Conservation (phyloP, 1,140 invertebrate genomes). For the Drosophila oshimai region DNA sequence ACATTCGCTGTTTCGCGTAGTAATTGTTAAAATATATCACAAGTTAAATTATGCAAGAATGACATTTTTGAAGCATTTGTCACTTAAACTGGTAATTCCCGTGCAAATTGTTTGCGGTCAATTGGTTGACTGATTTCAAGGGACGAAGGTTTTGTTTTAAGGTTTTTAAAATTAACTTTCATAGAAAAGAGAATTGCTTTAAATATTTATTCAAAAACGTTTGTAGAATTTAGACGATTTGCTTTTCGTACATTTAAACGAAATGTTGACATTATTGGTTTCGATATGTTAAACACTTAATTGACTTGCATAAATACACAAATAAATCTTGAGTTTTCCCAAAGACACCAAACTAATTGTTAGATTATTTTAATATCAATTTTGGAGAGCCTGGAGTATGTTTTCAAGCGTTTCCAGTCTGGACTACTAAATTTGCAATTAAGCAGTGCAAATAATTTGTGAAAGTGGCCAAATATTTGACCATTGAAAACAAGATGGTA, state of each 20-base stretch:
- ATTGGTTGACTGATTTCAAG: neutral
- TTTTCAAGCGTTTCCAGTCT: neutral
- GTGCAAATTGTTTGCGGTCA: conserved; percentile 3
- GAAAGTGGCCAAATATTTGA: conserved; percentile 53
- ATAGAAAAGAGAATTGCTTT: no score
- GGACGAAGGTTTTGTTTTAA: neutral
- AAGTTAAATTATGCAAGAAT: conserved; percentile 32
- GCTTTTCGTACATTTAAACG: no score
- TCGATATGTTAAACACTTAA: neutral
- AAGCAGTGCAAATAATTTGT: conserved; percentile 18
- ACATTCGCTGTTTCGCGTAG: conserved; percentile 38
- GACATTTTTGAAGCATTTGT: conserved; percentile 21
- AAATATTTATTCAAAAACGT: no score
- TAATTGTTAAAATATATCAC: conserved; percentile 48
- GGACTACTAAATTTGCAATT: neutral
- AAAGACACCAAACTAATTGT: conserved; percentile 21
- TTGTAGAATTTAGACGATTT: no score
- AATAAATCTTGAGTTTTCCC: neutral
- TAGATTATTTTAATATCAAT: neutral
- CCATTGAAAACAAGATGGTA: conserved; percentile 17
- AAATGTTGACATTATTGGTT: no score
- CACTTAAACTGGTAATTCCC: neutral
- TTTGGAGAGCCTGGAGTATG: neutral
- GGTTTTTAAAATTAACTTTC: no score
- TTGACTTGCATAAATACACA: neutral